Evolutionary conservation across 2,888 invertebrate species (phyloP), one percentile per base, ranked within the genome.

Genomic region (Erynnis tages): DNA sequence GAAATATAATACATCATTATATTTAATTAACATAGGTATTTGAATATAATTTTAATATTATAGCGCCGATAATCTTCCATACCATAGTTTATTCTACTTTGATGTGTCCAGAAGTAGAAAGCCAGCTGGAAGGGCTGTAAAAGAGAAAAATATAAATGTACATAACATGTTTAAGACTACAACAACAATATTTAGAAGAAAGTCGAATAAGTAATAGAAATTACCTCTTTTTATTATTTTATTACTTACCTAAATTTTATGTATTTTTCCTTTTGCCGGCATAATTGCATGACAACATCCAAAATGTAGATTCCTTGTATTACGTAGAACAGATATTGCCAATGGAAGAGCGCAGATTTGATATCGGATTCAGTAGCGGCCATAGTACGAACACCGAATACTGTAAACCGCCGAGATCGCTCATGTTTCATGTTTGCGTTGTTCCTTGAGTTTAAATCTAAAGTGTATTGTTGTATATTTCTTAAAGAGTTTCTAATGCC

Each of bases 221-320:
- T 13, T 1, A 11, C 2, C 7, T n/a, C n/a, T n/a, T n/a, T n/a
- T n/a, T n/a, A n/a, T n/a, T n/a, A n/a, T n/a, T n/a, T n/a, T n/a
- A n/a, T n/a, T 8, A 17, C 35, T 44, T 29, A 50, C 50, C 50
- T 44, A n/a, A 29, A 19, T 6, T 50, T 50, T 5, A 35, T 27
- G 16, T 17, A 25, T 1, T 13, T 29, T 45, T 53, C 29, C 48
- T 59, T 44, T 21, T 48, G 17, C 54, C 71, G 66, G 14, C 66
- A 61, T 58, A 76, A 59, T 52, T 82, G 77, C 50, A 71, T 57
- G 27, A 85, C 49, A 3, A 86, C 56, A 3, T 75, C 67, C 54
- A 76, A 71, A 16, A 86, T 52, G 56, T 88, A 88, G 34, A 79
- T 67, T 7, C 65, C 79, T 67, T 87, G 86, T 44, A 87, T 35